Evolutionary conservation across 2,113 vertebrate genomes (phyloP).

Genomic region (Atractosteus spatula): DNA sequence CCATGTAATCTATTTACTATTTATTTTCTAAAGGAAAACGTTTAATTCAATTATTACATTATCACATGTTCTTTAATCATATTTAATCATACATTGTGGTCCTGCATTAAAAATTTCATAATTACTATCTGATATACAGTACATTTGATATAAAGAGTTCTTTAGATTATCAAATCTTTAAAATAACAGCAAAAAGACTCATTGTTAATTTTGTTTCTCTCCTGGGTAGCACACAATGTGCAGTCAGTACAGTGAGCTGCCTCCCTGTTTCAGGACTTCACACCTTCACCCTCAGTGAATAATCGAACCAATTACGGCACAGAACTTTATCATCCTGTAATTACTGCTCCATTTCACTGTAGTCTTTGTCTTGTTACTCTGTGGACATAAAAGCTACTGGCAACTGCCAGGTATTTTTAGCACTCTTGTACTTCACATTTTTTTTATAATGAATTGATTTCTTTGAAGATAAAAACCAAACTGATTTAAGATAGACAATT

Average conservation of each 20-base stretch:
- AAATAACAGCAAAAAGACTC: too few species aligned
- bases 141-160: too few species aligned
- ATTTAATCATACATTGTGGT: too few species aligned
- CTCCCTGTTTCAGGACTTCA: background rate
- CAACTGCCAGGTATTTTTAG: slow-evolving; percentile 10
- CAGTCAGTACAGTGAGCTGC: background rate
- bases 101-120: too few species aligned
- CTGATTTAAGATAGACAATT: background rate
- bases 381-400: slow-evolving; percentile 15
- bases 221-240: background rate
- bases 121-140: too few species aligned
- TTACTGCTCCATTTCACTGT: background rate
- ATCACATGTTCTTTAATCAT: too few species aligned
- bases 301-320: slow-evolving; percentile 16
- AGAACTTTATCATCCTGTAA: background rate
- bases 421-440: background rate
- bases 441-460: background rate
- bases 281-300: slow-evolving; percentile 8
- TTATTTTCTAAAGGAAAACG: too few species aligned
- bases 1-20: too few species aligned
- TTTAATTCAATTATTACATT: too few species aligned
- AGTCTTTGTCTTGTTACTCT: background rate
- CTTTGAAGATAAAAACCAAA: slow-evolving; percentile 21
- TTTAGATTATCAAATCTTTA: too few species aligned
- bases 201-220: background rate